Conservation (phyloP, 2,113 vertebrate genomes). For the Glaucidium brasilianum region DNA sequence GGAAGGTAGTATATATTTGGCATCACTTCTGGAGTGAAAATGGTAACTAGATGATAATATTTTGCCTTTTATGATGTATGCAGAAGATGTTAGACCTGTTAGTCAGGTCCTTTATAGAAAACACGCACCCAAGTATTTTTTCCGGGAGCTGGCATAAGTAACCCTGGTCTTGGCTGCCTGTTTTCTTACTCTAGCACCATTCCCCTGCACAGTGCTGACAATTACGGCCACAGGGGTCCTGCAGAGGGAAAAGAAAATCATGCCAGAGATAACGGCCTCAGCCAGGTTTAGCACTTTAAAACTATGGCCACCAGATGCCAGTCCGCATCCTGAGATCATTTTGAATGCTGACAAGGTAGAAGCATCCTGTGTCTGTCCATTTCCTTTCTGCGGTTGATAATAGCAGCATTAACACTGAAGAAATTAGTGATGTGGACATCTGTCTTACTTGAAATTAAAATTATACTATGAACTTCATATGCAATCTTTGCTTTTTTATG, state of each 20-base stretch:
- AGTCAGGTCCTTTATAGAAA: not conserved
- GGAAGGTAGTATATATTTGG: not conserved
- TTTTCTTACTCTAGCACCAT: not conserved
- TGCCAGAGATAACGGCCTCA: not conserved
- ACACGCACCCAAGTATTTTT: fast-evolving
- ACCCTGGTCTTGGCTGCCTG: not conserved
- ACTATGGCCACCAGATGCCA: not conserved
- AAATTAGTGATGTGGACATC: not conserved
- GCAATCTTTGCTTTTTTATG: fast-evolving
- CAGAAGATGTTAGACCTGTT: not conserved
- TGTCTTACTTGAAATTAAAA: not conserved
- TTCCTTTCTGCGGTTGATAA: not conserved
- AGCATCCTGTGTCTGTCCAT: not conserved
- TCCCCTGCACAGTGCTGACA: not conserved
- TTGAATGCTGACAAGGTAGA: not conserved
- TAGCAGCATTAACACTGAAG: not conserved
- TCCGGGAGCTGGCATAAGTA: not conserved
- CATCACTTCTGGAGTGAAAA: not conserved
- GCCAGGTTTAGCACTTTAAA: not conserved
- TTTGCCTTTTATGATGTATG: not conserved
- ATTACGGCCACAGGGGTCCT: not conserved
- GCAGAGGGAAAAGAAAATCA: not conserved
- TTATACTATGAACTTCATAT: not conserved
- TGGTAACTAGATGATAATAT: not conserved
- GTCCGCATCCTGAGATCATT: not conserved